Evolutionary conservation across 2,797 vertebrate species (phyloP).

Genomic region (Arrhamphus sclerolepis): DNA sequence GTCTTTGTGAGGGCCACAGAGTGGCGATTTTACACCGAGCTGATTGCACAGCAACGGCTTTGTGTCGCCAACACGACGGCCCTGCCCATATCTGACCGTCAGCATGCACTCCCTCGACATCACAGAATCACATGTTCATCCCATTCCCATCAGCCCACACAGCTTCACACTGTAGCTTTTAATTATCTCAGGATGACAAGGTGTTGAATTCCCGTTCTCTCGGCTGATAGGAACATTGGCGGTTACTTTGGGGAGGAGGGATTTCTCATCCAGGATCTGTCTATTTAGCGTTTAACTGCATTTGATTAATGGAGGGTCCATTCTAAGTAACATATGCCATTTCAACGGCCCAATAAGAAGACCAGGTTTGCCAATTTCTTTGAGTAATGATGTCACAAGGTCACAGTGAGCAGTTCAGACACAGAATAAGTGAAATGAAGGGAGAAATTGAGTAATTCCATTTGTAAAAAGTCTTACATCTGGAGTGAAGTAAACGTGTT

Average conservation of each 20-base stretch:
- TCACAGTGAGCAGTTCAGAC: slow-evolving; percentile 69
- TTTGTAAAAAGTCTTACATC: slow-evolving; percentile 40
- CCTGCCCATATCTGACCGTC: slow-evolving; percentile 69
- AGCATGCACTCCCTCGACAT: slow-evolving; percentile 46
- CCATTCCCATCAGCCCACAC: slow-evolving; percentile 51
- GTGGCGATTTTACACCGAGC: slow-evolving; percentile 86
- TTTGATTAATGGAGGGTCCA: slow-evolving; percentile 87
- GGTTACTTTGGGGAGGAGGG: slow-evolving; percentile 9
- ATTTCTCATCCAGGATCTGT: slow-evolving; percentile 73
- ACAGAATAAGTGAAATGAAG: slow-evolving; percentile 68
- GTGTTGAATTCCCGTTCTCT: slow-evolving; percentile 81
- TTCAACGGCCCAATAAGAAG: slow-evolving; percentile 68
- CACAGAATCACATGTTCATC: slow-evolving; percentile 58
- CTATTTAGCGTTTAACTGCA: slow-evolving; percentile 84
- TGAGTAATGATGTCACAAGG: slow-evolving; percentile 80
- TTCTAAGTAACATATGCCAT: slow-evolving; percentile 83
- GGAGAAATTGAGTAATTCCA: slow-evolving; percentile 44
- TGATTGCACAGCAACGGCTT: slow-evolving; percentile 86
- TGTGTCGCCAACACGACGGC: slow-evolving; percentile 79
- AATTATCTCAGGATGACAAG: slow-evolving; percentile 70
- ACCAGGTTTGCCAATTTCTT: slow-evolving; percentile 70
- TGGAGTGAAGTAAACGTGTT: slow-evolving; percentile 54
- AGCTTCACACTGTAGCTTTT: slow-evolving; percentile 57
- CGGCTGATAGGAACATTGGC: slow-evolving; percentile 63
- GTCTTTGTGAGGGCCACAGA: slow-evolving; percentile 83